Base-by-base conservation (phyloP, 2,113 vertebrate genomes). In the Neotoma lepida region DNA sequence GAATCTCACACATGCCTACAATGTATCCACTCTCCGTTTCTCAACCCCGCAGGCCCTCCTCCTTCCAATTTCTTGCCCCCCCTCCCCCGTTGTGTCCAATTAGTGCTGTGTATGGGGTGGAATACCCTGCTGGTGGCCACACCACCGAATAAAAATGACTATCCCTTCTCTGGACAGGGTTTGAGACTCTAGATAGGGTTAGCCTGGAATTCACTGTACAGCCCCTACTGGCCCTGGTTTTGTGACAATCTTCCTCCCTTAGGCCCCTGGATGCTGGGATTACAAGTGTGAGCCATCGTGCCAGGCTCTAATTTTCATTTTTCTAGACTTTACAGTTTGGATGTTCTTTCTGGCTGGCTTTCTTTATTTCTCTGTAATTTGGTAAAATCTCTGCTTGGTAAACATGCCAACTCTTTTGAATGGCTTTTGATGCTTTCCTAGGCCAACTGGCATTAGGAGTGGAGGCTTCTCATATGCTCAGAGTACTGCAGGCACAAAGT, bases 281-380 rank as follows among this genome's bases (percentile, higher is more conserved):
- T 35, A 24, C 15, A 35, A 58, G 30, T 76, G 54, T 76, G 39
- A 22, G 41, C 12, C 20, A 9, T 13, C 1, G 1, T 30, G 39
- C 35, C 49, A 51, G 20, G 49, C 22, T 71, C 49, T 28, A 68
- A 84, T 89, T 90, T 96, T 86, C 73, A 44, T 92, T 95, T 93
- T 94, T 88, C 74, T 74, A 61, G 85, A 86, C 49, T 41, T 71
- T 68, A 76, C 73, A 74, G 33, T 22, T 71, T 88, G 80, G 71
- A 63, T 33, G 70, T 86, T 92, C 77, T 70, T 87, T 88, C 46
- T 64, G 22, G 22, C 28, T 56, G 17, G 28, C 9, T 84, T 63
- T 68, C 51, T 82, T 63, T 93, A 49, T 92, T n/a, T 86, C 12
- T 66, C 41, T 86, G 41, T 78, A 44, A 80, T 94, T 88, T 91